Percentiles rank a stretch among this genome's conserved stretches.
phyloP scores from a whole-genome alignment of 2,888 invertebrate species.

The Clepsis dumicolana region DNA sequence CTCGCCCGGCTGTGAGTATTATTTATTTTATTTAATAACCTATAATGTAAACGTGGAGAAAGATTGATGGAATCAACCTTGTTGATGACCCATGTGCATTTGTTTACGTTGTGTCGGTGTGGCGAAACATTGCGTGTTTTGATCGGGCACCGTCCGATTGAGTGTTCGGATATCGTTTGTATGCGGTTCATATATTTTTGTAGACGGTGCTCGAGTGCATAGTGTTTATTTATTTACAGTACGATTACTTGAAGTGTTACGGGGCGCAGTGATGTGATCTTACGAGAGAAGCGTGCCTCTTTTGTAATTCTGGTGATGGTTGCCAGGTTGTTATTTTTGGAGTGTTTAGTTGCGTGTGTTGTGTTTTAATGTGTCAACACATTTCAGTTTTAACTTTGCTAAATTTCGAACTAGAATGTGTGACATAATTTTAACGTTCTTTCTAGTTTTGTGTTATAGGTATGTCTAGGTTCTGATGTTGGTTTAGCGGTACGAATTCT shows the following conservation, averaged over 20 bases:
- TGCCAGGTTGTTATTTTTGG: conserved; percentile 70
- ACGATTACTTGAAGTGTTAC: conserved; percentile 52
- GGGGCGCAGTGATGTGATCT: conserved; percentile 43
- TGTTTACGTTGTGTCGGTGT: conserved; percentile 44
- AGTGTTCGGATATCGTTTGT: conserved; percentile 56
- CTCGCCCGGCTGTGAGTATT: conserved; percentile 94
- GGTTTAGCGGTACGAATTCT: conserved; percentile 40
- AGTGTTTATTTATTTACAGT: conserved; percentile 59
- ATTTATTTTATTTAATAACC: conserved; percentile 49
- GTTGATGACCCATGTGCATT: conserved; percentile 51
- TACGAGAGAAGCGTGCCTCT: conserved; percentile 50
- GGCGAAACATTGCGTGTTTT: conserved; percentile 51
- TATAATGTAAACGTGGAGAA: conserved; percentile 25
- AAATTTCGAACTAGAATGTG: conserved; percentile 30
- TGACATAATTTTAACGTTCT: conserved; percentile 18
- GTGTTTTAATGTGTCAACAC: conserved; percentile 63
- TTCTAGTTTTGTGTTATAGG: conserved; percentile 46
- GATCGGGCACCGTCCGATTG: conserved; percentile 44
- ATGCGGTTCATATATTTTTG: conserved; percentile 68
- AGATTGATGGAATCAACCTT: conserved; percentile 35
- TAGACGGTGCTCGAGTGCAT: conserved; percentile 63
- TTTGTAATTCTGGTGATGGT: conserved; percentile 61
- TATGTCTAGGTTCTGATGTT: conserved; percentile 44
- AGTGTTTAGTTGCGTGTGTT: conserved; percentile 60
- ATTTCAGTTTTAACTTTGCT: conserved; percentile 48